Conservation (phyloP, 2,888 invertebrate genomes). For the Sarcophaga variegata region DNA sequence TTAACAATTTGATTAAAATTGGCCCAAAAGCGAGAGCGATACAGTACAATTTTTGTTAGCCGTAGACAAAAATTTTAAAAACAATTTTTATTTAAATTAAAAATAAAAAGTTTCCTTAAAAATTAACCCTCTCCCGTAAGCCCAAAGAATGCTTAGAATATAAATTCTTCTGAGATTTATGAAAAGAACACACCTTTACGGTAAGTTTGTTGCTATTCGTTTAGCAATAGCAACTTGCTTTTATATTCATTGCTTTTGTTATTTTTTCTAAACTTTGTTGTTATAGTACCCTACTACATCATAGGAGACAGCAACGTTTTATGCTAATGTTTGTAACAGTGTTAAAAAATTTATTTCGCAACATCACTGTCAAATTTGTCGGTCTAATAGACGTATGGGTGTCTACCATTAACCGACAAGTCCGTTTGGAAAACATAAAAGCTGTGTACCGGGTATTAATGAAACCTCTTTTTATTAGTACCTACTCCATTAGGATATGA, state of each 20-base stretch:
- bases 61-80: background rate
- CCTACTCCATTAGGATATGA: too few species aligned
- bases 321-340: background rate
- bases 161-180: background rate
- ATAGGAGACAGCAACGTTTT: constrained; percentile 1
- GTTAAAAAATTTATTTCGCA: background rate
- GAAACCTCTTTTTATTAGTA: too few species aligned
- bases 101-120: background rate
- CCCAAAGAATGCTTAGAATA: background rate
- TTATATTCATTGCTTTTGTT: background rate
- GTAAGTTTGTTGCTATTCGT: constrained; percentile 3
- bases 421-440: too few species aligned
- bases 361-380: too few species aligned
- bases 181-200: constrained; percentile 38
- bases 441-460: too few species aligned
- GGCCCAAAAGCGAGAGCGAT: background rate
- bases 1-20: background rate
- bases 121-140: too few species aligned
- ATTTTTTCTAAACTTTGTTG: background rate
- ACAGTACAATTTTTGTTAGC: background rate
- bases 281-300: background rate
- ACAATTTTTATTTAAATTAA: background rate
- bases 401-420: too few species aligned
- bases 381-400: too few species aligned
- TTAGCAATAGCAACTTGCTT: background rate